A percentile compares a stretch with the other conserved stretches of the same genome.
Evolutionary conservation across 1,140 invertebrate species (phyloP).

Genomic region (Sinonovacula constricta): DNA sequence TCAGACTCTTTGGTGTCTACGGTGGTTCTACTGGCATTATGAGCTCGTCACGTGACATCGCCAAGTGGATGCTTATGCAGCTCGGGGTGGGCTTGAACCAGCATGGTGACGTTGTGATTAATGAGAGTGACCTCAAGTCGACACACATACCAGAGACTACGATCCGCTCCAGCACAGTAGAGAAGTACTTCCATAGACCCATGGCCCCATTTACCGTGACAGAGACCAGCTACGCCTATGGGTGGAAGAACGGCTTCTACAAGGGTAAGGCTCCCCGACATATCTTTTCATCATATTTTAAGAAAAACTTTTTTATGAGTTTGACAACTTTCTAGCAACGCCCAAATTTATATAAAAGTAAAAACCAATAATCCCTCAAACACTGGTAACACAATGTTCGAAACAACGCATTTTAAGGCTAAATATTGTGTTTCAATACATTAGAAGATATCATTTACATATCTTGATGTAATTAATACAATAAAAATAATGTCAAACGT

Average conservation of each 20-base stretch:
- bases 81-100: conserved; percentile 35
- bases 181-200: conserved; percentile 36
- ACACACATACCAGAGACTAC: conserved; percentile 34
- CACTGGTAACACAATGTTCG: too few relatives aligned
- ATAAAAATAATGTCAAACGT: too few relatives aligned
- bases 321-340: too few relatives aligned
- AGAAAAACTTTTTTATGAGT: too few relatives aligned
- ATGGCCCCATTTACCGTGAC: conserved; percentile 38
- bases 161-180: conserved; percentile 33
- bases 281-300: too few relatives aligned
- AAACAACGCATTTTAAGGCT: too few relatives aligned
- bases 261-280: too few relatives aligned
- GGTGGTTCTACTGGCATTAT: conserved; percentile 49
- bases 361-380: too few relatives aligned
- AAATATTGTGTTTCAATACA: too few relatives aligned
- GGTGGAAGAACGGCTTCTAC: conserved; percentile 49
- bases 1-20: conserved; percentile 42
- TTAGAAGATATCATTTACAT: too few relatives aligned
- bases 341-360: too few relatives aligned
- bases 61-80: conserved; percentile 54
- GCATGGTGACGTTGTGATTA: conserved; percentile 26
- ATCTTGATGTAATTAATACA: too few relatives aligned
- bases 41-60: conserved; percentile 43
- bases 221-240: conserved; percentile 28
- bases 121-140: neutral